A percentile compares a stretch with the other conserved stretches of the same genome.
phyloP scores from a whole-genome alignment of 2,797 vertebrate genomes.

The Sylvilagus floridanus region DNA sequence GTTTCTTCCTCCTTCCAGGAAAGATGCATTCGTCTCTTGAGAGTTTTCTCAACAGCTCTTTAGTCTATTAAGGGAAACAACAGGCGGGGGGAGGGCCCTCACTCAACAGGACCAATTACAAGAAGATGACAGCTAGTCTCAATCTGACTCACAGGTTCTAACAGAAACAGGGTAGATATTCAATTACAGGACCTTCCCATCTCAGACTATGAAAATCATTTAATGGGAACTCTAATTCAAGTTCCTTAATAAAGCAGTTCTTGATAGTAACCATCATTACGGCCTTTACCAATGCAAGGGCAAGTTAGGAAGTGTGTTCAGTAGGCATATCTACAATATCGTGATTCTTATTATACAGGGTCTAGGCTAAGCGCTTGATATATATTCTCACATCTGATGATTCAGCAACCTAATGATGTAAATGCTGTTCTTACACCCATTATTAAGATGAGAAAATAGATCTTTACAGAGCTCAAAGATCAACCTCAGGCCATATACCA shows the following conservation, averaged over 20 bases:
- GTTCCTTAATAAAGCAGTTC: slow-evolving; percentile 33
- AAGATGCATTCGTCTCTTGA: background rate
- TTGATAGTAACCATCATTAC: background rate
- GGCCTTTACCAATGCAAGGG: background rate
- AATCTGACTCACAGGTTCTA: slow-evolving; percentile 44
- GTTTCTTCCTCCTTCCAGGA: slow-evolving; percentile 18
- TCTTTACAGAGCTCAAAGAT: background rate
- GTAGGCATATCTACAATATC: background rate
- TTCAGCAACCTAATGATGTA: background rate
- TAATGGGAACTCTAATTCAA: slow-evolving; percentile 15
- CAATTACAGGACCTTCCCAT: slow-evolving; percentile 56
- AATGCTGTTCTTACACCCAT: background rate
- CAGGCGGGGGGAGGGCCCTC: background rate
- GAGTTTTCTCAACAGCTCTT: slow-evolving; percentile 18
- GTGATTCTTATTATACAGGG: background rate
- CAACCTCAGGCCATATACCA: background rate
- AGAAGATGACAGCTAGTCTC: background rate
- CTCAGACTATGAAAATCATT: slow-evolving; percentile 50
- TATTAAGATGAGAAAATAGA: slow-evolving; percentile 1
- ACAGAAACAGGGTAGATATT: slow-evolving; percentile 45
- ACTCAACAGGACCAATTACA: background rate
- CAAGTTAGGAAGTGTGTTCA: background rate
- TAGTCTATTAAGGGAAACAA: background rate
- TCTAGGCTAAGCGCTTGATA: background rate
- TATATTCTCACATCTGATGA: too few species aligned